Evolutionary conservation across 2,113 vertebrate species (phyloP).

Genomic region (Brachionichthys hirsutus): DNA sequence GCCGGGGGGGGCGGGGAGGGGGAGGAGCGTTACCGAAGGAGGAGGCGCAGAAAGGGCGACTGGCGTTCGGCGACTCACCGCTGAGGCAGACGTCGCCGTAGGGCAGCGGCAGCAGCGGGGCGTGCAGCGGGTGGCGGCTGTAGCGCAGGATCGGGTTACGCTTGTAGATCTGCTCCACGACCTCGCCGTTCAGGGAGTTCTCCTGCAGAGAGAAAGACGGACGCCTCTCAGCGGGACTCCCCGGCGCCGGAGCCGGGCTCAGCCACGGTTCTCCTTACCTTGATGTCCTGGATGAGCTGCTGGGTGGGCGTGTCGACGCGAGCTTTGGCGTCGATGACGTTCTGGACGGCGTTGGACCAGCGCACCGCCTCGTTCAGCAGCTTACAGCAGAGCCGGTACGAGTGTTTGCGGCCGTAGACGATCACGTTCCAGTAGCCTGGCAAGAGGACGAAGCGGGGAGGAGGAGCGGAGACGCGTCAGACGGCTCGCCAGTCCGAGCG

Average conservation of each 20-base stretch:
- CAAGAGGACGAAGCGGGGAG: fast-evolving
- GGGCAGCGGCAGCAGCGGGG: conserved; percentile 90
- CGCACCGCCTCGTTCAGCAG: conserved; percentile 90
- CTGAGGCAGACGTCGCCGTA: conserved; percentile 91
- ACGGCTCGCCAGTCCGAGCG: too few relatives aligned
- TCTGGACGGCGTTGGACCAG: conserved; percentile 92
- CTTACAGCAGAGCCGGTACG: conserved; percentile 92
- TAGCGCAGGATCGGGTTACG: conserved; percentile 96
- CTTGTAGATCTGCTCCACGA: conserved; percentile 96
- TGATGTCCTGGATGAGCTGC: conserved; percentile 95
- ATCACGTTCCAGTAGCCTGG: conserved; percentile 94
- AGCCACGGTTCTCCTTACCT: conserved; percentile 83
- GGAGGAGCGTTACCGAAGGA: not conserved
- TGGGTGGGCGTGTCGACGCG: conserved; percentile 96
- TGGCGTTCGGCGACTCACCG: conserved; percentile 70
- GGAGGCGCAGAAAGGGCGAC: too few relatives aligned
- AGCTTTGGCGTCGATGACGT: conserved; percentile 92
- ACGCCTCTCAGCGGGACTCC: too few relatives aligned
- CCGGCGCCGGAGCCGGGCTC: too few relatives aligned
- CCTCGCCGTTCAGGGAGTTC: conserved; percentile 92
- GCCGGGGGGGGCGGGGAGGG: not conserved
- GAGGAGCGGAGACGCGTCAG: not conserved
- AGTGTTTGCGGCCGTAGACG: conserved; percentile 92
- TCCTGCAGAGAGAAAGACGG: conserved; percentile 78
- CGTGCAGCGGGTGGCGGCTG: conserved; percentile 91